Evolutionary conservation across 2,113 vertebrate genomes (phyloP).

Genomic region (Caranx ignobilis): DNA sequence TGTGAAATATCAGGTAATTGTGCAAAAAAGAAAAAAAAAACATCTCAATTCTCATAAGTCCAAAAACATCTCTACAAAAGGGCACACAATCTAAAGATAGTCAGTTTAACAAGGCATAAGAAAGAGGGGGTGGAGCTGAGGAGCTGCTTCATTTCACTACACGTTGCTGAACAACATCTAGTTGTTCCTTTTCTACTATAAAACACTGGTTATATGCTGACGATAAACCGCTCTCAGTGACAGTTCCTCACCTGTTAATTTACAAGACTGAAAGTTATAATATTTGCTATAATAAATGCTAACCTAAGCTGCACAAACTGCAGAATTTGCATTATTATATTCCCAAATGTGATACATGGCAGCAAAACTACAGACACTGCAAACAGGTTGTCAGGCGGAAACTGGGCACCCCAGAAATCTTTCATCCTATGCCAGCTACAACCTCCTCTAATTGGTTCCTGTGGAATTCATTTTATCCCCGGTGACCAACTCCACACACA

Average conservation of each 20-base stretch:
- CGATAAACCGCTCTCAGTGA: not conserved
- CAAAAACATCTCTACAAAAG: no score
- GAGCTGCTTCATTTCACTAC: no score
- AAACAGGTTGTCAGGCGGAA: constrained; percentile 65
- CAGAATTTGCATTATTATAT: constrained; percentile 6
- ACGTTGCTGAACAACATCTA: not conserved
- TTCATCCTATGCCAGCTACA: constrained; percentile 68
- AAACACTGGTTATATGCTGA: no score
- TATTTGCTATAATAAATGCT: not conserved
- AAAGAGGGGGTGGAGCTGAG: no score
- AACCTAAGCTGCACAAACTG: not conserved
- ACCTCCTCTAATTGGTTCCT: constrained; percentile 80
- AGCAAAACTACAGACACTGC: constrained; percentile 45
- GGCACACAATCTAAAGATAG: no score
- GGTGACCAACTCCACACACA: constrained; percentile 59
- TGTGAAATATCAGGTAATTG: not conserved
- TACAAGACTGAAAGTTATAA: not conserved
- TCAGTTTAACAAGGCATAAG: no score
- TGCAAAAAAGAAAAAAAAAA: no score
- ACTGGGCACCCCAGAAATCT: constrained; percentile 62
- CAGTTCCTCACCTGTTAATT: not conserved
- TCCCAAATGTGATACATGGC: constrained; percentile 30
- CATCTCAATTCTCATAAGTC: no score
- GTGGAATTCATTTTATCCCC: constrained; percentile 78
- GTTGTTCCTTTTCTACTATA: not conserved